phyloP scores from a whole-genome alignment of 2,797 vertebrate species.

The Cossypha dichroa region DNA sequence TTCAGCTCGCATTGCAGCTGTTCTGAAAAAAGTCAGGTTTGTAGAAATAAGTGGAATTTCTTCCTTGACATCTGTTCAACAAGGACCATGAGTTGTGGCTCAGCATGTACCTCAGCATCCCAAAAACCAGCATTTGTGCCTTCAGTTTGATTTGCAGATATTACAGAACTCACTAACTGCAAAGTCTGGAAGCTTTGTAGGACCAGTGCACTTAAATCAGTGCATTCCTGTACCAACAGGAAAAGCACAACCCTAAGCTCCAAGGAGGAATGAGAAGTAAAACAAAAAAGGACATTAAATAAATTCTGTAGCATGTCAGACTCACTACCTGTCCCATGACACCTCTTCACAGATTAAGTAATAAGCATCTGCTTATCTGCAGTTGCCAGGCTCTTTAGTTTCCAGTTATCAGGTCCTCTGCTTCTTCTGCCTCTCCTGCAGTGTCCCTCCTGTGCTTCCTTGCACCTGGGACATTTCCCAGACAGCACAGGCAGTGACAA shows the following conservation, averaged over 20 bases:
- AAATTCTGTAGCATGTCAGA: not conserved
- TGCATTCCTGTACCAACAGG: not conserved
- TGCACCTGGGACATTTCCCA: not conserved
- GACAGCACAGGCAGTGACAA: not conserved
- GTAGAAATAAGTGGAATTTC: not conserved
- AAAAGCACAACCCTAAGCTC: not conserved
- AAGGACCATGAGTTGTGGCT: not conserved
- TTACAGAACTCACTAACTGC: not conserved
- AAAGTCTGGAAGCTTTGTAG: not conserved
- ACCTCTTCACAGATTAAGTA: not conserved
- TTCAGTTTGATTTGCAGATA: not conserved
- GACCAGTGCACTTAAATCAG: not conserved
- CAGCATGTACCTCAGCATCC: not conserved
- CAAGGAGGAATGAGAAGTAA: not conserved
- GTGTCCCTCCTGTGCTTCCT: rapidly evolving
- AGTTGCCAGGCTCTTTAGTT: not conserved
- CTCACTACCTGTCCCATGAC: not conserved
- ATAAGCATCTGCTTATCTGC: slow-evolving; percentile 5
- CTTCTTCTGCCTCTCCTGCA: not conserved
- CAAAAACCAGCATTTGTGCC: rapidly evolving
- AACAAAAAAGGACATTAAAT: not conserved
- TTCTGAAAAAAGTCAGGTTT: not conserved
- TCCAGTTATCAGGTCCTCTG: not conserved
- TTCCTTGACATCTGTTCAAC: not conserved
- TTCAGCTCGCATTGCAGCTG: not conserved